phyloP scores from a whole-genome alignment of 2,113 vertebrate genomes.

The Ptilorrhoa leucosticta region DNA sequence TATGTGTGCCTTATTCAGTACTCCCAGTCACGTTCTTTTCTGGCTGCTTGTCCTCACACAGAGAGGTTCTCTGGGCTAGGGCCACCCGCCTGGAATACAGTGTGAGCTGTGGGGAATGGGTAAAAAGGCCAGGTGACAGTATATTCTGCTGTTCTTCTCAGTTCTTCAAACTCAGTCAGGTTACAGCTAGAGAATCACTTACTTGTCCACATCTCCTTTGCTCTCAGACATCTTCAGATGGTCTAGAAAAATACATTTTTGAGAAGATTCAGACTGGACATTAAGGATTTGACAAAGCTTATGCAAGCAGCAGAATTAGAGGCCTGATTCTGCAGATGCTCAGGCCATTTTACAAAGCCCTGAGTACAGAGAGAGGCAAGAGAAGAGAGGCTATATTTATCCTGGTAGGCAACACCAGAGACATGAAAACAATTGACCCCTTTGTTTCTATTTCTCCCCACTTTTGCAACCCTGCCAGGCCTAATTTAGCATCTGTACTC shows the following conservation, averaged over 20 bases:
- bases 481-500: conserved; percentile 37
- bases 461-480: conserved; percentile 41
- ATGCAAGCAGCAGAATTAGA: neutral
- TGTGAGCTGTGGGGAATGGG: neutral
- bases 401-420: conserved; percentile 1
- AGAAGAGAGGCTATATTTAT: conserved; percentile 30
- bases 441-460: conserved; percentile 56
- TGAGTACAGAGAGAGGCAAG: neutral
- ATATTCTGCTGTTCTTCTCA: neutral
- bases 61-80: neutral
- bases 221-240: neutral
- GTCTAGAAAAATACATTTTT: neutral
- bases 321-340: neutral
- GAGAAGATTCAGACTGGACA: neutral
- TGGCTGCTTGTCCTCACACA: neutral
- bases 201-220: neutral
- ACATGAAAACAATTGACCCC: conserved; percentile 46
- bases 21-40: neutral
- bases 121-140: neutral
- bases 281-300: neutral
- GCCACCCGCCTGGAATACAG: neutral
- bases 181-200: neutral
- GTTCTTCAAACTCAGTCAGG: neutral
- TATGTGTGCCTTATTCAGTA: neutral
- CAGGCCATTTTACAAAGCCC: neutral